Conservation (phyloP, 2,888 invertebrate species). For the Nemotelus nigrinus region DNA sequence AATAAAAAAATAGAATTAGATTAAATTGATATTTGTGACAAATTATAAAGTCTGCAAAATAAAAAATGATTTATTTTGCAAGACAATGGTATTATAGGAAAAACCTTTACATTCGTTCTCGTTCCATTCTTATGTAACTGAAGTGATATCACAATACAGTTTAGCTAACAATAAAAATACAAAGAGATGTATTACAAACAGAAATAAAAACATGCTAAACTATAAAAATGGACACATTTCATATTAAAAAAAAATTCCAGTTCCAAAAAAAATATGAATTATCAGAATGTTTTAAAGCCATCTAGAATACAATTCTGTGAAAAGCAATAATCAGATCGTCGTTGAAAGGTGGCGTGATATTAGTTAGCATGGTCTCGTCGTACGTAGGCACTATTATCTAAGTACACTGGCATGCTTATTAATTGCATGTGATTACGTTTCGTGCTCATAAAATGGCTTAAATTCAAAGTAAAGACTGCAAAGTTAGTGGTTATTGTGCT, state of each 20-base stretch:
- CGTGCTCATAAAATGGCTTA: neutral
- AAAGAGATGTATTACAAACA: no score
- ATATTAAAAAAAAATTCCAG: no score
- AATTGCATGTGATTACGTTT: neutral
- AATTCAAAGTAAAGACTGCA: neutral
- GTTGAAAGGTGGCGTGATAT: neutral
- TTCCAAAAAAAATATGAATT: no score
- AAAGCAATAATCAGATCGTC: no score
- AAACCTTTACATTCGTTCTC: neutral
- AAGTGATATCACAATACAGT: no score
- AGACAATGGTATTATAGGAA: neutral
- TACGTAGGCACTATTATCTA: neutral
- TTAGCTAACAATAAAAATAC: no score
- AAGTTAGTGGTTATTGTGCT: neutral
- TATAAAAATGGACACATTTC: no score
- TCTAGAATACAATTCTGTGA: no score
- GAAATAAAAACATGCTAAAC: no score
- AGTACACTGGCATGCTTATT: neutral
- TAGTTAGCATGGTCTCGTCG: neutral
- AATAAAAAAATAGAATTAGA: constrained; percentile 56
- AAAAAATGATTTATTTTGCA: neutral
- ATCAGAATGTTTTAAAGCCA: no score
- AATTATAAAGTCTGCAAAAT: neutral
- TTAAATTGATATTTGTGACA: neutral
- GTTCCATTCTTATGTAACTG: no score